Evolutionary conservation across 2,797 vertebrate genomes (phyloP).

Genomic region (Adelosebastes latens): DNA sequence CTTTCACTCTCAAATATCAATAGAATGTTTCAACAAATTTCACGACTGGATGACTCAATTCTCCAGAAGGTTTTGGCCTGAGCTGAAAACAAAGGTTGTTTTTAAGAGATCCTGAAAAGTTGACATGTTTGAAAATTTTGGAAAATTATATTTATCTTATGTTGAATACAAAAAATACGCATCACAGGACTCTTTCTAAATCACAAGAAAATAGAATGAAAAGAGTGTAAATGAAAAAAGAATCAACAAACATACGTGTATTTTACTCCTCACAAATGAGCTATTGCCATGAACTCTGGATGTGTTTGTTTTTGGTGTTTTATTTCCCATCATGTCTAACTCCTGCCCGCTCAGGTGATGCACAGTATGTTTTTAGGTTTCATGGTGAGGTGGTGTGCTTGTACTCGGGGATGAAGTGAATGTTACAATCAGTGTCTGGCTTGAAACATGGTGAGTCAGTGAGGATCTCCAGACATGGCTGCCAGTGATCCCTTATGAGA

Average conservation of each 20-base stretch:
- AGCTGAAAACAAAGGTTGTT: neutral
- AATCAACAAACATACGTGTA: neutral
- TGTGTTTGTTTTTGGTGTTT: neutral
- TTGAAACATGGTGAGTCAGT: constrained; percentile 46
- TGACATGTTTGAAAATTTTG: neutral
- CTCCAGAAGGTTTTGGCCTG: neutral
- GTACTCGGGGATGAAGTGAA: constrained; percentile 27
- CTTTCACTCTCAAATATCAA: no score
- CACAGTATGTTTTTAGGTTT: constrained; percentile 31
- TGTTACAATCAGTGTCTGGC: constrained; percentile 42
- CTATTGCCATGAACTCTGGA: neutral
- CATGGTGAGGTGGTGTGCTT: constrained; percentile 32
- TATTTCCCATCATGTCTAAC: constrained; percentile 9
- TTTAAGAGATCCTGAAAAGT: neutral
- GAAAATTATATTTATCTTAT: neutral
- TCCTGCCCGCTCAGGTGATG: constrained; percentile 10
- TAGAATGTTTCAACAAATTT: neutral
- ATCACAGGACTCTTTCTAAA: neutral
- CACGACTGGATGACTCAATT: neutral
- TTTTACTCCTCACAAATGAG: neutral
- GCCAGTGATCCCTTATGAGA: constrained; percentile 44
- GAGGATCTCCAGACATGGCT: constrained; percentile 37
- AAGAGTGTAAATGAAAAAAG: neutral
- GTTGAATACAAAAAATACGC: neutral
- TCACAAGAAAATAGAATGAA: neutral